Evolutionary conservation across 2,888 invertebrate species (phyloP).

Genomic region (Clistopyga incitator): DNA sequence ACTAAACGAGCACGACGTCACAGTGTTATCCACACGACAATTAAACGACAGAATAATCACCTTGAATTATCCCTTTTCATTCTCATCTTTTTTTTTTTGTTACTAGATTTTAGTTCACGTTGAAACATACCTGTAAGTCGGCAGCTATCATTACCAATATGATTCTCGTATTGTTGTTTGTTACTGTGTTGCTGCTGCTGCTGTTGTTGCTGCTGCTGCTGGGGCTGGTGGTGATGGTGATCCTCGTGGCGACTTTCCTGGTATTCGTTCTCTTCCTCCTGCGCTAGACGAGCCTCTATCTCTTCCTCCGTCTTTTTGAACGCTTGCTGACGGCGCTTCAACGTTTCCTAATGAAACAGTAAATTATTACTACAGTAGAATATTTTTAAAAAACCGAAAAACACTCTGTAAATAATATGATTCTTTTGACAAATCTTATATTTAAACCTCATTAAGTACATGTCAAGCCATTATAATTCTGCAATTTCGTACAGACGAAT

Average conservation of each 20-base stretch:
- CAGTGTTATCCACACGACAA: constrained; percentile 65
- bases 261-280: constrained; percentile 86
- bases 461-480: no score
- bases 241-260: constrained; percentile 71
- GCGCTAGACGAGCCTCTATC: constrained; percentile 89
- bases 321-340: constrained; percentile 88
- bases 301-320: constrained; percentile 91
- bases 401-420: no score
- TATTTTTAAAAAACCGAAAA: no score
- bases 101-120: constrained; percentile 32
- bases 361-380: no score
- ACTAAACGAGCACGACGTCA: constrained; percentile 76
- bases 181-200: constrained; percentile 66
- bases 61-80: constrained; percentile 52
- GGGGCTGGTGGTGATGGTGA: constrained; percentile 35
- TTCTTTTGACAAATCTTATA: no score
- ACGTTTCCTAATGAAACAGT: constrained; percentile 86
- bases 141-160: constrained; percentile 83
- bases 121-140: constrained; percentile 80
- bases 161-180: constrained; percentile 75
- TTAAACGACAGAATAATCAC: constrained; percentile 59
- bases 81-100: constrained; percentile 33
- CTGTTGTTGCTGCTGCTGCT: constrained; percentile 47
- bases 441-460: no score
- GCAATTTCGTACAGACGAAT: no score